Conservation (phyloP, 2,888 invertebrate genomes). For the Vannuccia rotundouncinata region DNA sequence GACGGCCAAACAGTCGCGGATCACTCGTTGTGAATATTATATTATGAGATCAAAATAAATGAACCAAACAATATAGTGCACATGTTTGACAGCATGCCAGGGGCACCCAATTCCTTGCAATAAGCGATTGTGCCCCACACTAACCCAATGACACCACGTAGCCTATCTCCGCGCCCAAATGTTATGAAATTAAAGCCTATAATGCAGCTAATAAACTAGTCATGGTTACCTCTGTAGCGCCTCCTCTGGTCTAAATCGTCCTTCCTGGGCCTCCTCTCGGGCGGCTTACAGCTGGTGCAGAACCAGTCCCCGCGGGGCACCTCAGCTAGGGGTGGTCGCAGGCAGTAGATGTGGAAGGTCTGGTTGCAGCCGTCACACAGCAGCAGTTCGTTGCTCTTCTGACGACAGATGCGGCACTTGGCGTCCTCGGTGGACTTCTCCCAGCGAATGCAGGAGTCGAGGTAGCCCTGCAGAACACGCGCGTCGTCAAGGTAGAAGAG, state of each 20-base stretch:
- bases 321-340: slow-evolving; percentile 42
- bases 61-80: too few relatives aligned
- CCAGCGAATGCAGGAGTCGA: slow-evolving; percentile 57
- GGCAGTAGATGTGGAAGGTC: slow-evolving; percentile 44
- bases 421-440: slow-evolving; percentile 57
- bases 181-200: too few relatives aligned
- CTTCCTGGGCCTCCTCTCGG: slow-evolving; percentile 29
- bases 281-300: slow-evolving; percentile 42
- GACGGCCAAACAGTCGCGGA: too few relatives aligned
- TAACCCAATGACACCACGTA: too few relatives aligned
- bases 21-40: too few relatives aligned
- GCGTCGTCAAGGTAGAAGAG: too few relatives aligned
- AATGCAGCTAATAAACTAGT: too few relatives aligned
- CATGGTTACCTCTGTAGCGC: not conserved
- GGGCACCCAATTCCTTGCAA: too few relatives aligned
- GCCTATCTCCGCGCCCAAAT: too few relatives aligned
- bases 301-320: slow-evolving; percentile 43
- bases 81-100: too few relatives aligned
- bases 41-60: too few relatives aligned
- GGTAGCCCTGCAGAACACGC: slow-evolving; percentile 52
- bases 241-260: slow-evolving; percentile 6
- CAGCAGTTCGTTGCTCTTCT: slow-evolving; percentile 49
- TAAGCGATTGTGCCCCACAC: too few relatives aligned
- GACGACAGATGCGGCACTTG: slow-evolving; percentile 57
- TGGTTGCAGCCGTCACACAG: slow-evolving; percentile 44